Base-by-base conservation (phyloP, 2,113 vertebrate genomes). In the Choloepus hoffmanni region DNA sequence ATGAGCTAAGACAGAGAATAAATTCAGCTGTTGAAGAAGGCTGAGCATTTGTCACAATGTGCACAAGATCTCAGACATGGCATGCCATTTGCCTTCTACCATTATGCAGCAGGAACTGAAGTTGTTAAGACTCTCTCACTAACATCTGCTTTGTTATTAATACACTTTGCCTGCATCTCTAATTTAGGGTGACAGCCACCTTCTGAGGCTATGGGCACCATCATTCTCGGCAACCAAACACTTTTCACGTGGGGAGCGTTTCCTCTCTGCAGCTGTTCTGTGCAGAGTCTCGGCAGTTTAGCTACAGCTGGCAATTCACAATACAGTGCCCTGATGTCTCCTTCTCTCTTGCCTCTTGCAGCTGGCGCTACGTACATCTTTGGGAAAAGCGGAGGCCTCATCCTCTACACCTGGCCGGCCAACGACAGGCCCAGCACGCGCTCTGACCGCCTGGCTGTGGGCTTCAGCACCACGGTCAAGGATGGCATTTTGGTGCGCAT, bases 281-380 rank as follows among this genome's bases (percentile, higher is more conserved):
- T 72, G 36, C 2, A 12, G 30, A 7, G 15, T 65, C 82, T 89
- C 45, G 8, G 0, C 0, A 0, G 30, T 73, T 1, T 90, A 18
- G 15, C 18, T 1, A 1, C 48, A 33, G 8, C 11, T 87, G 68
- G 21, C 36, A 78, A 53, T 21, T 21, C 9, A 0, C 21, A 3
- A 18, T 2, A 7, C 65, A 6, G 1, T 0, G 53, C 16, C 83
- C 90, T 98, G 81, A 98, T 11, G 28, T 2, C 1, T 92, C 72
- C 40, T 45, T 95, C 36, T 79, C 77, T 96, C 0, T 62, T 98
- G 92, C 78, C 93, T 65, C 97, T 97, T 89, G 3, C 97, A 99
- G 99, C 99, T 97, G 99, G 99, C 85, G 99, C 99, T 70, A 99
- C 99, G 0, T 99, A 99, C 89, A 99, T 99, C 98, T 99, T 99